Conservation (phyloP, 2,113 vertebrate genomes). For the Bostrychus sinensis region DNA sequence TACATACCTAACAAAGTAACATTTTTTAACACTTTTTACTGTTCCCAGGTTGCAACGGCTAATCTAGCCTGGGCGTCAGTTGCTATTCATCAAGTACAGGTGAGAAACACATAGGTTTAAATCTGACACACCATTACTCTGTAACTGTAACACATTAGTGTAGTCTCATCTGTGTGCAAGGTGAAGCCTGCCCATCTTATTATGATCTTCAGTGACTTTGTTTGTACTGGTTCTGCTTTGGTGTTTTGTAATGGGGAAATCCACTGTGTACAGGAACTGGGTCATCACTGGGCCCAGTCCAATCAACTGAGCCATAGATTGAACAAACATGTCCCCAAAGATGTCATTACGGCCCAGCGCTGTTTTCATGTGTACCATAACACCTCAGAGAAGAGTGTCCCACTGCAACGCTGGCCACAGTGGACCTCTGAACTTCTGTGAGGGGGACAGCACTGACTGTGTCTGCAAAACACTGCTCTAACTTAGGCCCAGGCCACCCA, state of each 20-base stretch:
- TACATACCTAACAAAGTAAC: too few relatives aligned
- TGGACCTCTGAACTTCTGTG: constrained; percentile 48
- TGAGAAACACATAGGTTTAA: constrained; percentile 67
- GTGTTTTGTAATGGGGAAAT: constrained; percentile 67
- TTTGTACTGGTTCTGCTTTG: constrained; percentile 68
- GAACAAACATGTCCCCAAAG: constrained; percentile 68
- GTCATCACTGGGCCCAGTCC: constrained; percentile 63
- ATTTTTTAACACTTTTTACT: too few relatives aligned
- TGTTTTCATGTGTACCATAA: constrained; percentile 69
- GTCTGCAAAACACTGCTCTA: constrained; percentile 36
- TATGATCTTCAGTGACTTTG: constrained; percentile 53
- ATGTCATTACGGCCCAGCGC: constrained; percentile 70
- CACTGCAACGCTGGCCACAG: constrained; percentile 58
- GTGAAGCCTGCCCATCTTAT: constrained; percentile 33
- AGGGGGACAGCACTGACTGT: constrained; percentile 21
- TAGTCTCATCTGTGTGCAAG: constrained; percentile 30
- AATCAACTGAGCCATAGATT: constrained; percentile 69
- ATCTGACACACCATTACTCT: background rate
- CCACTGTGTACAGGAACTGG: constrained; percentile 72
- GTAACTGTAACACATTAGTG: constrained; percentile 2
- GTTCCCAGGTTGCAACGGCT: constrained; percentile 92
- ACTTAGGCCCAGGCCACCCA: constrained; percentile 3
- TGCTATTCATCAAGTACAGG: constrained; percentile 98
- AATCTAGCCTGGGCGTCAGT: constrained; percentile 97
- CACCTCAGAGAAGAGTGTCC: constrained; percentile 64